Conservation (phyloP, 2,888 invertebrate species). For the Dasysyrphus albostriatus region DNA sequence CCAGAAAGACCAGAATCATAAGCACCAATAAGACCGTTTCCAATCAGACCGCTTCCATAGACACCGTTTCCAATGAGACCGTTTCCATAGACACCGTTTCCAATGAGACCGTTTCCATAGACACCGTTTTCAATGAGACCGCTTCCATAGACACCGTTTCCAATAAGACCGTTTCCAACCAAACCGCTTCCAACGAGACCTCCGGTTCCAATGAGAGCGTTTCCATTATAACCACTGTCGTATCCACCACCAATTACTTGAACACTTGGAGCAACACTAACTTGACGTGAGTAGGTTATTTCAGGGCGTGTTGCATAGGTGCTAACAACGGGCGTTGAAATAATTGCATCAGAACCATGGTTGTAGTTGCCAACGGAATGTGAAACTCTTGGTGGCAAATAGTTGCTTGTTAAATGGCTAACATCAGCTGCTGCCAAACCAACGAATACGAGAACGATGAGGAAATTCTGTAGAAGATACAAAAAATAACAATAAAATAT, state of each 20-base stretch:
- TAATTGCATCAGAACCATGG: background rate
- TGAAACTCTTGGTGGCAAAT: constrained; percentile 78
- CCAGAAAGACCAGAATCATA: constrained; percentile 10
- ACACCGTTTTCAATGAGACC: background rate
- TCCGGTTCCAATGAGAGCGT: background rate
- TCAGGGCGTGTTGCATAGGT: constrained; percentile 1
- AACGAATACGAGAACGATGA: constrained; percentile 80
- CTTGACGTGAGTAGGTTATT: constrained; percentile 14
- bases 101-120: background rate
- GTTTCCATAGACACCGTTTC: too few relatives aligned
- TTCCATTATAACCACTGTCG: constrained; percentile 23
- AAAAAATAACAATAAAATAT: background rate
- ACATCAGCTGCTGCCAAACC: constrained; percentile 82
- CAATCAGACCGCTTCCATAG: too few relatives aligned
- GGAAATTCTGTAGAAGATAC: constrained; percentile 80
- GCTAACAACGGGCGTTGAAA: constrained; percentile 20
- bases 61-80: too few relatives aligned
- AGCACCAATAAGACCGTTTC: background rate
- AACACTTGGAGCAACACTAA: constrained; percentile 44
- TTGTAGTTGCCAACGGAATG: background rate
- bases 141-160: background rate
- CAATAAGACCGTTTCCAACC: background rate
- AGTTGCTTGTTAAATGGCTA: constrained; percentile 80
- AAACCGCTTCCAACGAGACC: background rate
- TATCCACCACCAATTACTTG: constrained; percentile 29